Evolutionary conservation across 1,140 invertebrate species (phyloP).

Genomic region (Aleiodes sp.): DNA sequence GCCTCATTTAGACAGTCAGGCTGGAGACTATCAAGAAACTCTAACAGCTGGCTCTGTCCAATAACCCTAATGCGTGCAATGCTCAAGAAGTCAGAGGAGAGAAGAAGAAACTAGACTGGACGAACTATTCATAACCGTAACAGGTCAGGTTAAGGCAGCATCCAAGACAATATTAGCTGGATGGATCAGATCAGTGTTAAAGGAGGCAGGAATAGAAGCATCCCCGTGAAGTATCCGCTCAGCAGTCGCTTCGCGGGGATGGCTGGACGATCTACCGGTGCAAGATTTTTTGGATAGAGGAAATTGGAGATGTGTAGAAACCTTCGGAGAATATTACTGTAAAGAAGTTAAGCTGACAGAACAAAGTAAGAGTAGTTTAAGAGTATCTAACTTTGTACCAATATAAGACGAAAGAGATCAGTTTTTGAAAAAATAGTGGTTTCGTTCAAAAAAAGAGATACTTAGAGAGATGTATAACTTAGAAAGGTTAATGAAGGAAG

Average conservation of each 20-base stretch:
- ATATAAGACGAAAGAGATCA: too few relatives aligned
- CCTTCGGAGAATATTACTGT: slow-evolving; percentile 30
- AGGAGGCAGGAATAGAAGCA: slow-evolving; percentile 35
- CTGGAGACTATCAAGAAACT: slow-evolving; percentile 19
- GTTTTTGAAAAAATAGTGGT: too few relatives aligned
- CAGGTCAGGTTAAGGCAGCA: slow-evolving; percentile 16
- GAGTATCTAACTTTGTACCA: too few relatives aligned
- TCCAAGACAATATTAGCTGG: slow-evolving; percentile 35
- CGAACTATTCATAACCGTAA: slow-evolving; percentile 18
- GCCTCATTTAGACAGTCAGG: slow-evolving; percentile 30
- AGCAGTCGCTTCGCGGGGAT: slow-evolving; percentile 44
- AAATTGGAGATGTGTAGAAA: slow-evolving; percentile 30
- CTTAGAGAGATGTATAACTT: too few relatives aligned
- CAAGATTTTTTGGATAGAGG: slow-evolving; percentile 38
- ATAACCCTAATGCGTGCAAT: slow-evolving; percentile 8
- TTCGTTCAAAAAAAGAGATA: too few relatives aligned
- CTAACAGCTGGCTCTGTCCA: neutral
- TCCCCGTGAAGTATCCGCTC: slow-evolving; percentile 44
- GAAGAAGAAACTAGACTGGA: neutral
- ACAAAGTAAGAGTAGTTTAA: too few relatives aligned
- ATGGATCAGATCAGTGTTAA: slow-evolving; percentile 41
- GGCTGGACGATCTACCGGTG: slow-evolving; percentile 38
- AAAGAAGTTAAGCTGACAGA: slow-evolving; percentile 13
- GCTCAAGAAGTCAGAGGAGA: slow-evolving; percentile 3
- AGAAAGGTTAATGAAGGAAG: too few relatives aligned